Percentiles rank a stretch among this genome's conserved stretches.
Evolutionary conservation across 2,797 vertebrate species (phyloP).

Genomic region (Thamnophis elegans): DNA sequence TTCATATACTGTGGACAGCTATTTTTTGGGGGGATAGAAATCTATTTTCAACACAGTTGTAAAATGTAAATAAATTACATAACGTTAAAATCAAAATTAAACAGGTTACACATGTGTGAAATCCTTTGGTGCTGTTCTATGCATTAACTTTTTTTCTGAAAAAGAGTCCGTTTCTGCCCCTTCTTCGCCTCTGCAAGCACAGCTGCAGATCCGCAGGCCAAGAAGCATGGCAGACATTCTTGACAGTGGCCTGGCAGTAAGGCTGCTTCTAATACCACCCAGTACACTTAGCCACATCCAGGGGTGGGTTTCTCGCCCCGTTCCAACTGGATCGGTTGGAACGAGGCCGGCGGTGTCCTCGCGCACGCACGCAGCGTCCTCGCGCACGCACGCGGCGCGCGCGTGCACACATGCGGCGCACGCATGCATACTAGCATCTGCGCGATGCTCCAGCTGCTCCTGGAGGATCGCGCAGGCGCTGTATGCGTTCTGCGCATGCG

Average conservation of each 20-base stretch:
- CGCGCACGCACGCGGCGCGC: no score
- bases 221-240: not conserved
- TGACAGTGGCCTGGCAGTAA: not conserved
- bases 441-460: no score
- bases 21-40: conserved; percentile 43
- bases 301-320: no score
- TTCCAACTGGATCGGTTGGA: no score
- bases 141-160: conserved; percentile 4
- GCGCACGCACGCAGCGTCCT: no score
- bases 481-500: no score
- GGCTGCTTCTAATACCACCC: not conserved
- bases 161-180: not conserved
- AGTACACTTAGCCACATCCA: not conserved
- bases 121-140: conserved; percentile 33
- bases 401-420: no score
- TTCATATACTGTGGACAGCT: conserved; percentile 17
- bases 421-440: no score
- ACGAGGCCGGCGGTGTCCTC: no score
- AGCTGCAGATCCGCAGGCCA: not conserved
- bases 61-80: conserved; percentile 61
- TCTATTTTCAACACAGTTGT: conserved; percentile 19
- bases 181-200: not conserved
- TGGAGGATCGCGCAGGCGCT: no score
- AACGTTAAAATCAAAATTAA: conserved; percentile 40
- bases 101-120: conserved; percentile 56